A percentile compares a stretch with the other conserved stretches of the same genome.
Conservation (phyloP, 2,888 invertebrate species). For the Stenotaenia linearis region DNA sequence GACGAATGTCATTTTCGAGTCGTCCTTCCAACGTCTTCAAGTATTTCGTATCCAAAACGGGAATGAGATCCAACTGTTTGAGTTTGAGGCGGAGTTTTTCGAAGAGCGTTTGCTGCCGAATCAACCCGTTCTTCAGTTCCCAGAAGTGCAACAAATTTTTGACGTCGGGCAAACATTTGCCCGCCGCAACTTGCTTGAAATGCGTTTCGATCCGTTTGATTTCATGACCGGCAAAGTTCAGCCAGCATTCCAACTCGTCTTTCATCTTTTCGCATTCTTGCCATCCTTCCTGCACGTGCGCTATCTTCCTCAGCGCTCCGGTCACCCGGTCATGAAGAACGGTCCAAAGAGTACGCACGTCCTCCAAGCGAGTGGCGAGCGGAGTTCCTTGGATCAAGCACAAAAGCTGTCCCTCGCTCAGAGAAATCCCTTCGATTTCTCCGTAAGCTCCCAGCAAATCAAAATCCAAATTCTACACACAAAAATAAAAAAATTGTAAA, state of each 20-base stretch:
- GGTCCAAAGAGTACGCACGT: background rate
- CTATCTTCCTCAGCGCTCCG: background rate
- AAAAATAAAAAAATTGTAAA: background rate
- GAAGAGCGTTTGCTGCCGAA: background rate
- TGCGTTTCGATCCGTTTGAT: background rate
- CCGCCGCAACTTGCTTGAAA: constrained; percentile 3
- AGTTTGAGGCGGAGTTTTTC: background rate
- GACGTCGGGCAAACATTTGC: background rate
- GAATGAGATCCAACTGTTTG: background rate
- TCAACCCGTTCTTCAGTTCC: background rate
- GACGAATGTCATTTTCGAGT: background rate
- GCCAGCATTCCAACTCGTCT: constrained; percentile 27
- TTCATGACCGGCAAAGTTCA: background rate
- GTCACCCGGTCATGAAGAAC: background rate
- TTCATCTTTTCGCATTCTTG: constrained; percentile 17
- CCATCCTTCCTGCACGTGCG: background rate
- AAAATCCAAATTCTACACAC: background rate
- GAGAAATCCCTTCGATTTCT: background rate
- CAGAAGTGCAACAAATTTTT: background rate
- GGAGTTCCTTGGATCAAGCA: background rate
- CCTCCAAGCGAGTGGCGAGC: background rate
- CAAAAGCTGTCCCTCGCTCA: background rate
- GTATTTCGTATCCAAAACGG: background rate
- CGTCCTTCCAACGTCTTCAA: background rate
- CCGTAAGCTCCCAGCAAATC: background rate